Evolutionary conservation across 2,113 vertebrate genomes (phyloP).

Genomic region (western clawed frog (Xenopus tropicalis)): DNA sequence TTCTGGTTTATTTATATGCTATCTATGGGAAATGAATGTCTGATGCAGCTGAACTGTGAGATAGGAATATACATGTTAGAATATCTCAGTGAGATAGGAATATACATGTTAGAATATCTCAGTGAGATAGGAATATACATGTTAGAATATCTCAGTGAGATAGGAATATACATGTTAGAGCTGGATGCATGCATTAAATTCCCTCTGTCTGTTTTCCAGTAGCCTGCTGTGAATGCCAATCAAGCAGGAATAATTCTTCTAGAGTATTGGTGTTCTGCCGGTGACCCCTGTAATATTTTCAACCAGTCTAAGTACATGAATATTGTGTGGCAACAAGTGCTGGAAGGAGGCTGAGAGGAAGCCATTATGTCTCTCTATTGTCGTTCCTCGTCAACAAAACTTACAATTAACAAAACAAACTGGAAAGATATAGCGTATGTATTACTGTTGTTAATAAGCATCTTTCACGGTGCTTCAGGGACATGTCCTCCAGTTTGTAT

Average conservation of each 20-base stretch:
- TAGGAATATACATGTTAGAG: background rate
- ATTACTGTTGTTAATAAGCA: slow-evolving; percentile 54
- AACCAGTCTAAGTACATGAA: slow-evolving; percentile 32
- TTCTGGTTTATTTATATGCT: too few species aligned
- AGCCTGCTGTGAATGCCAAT: slow-evolving; percentile 13
- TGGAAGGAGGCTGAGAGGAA: slow-evolving; percentile 49
- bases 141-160: too few species aligned
- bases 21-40: too few species aligned
- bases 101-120: too few species aligned
- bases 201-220: slow-evolving; percentile 39
- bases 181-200: slow-evolving; percentile 28
- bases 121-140: background rate
- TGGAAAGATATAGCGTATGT: slow-evolving; percentile 55
- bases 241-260: slow-evolving; percentile 9
- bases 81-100: background rate
- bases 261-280: slow-evolving; percentile 48
- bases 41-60: background rate
- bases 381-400: slow-evolving; percentile 22
- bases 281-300: slow-evolving; percentile 53
- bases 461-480: slow-evolving; percentile 53
- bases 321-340: slow-evolving; percentile 48
- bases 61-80: too few species aligned
- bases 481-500: slow-evolving; percentile 74
- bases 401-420: slow-evolving; percentile 47
- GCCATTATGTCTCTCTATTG: slow-evolving; percentile 59